Conservation (phyloP, 2,888 invertebrate genomes). For the Nesidiocoris tenuis region DNA sequence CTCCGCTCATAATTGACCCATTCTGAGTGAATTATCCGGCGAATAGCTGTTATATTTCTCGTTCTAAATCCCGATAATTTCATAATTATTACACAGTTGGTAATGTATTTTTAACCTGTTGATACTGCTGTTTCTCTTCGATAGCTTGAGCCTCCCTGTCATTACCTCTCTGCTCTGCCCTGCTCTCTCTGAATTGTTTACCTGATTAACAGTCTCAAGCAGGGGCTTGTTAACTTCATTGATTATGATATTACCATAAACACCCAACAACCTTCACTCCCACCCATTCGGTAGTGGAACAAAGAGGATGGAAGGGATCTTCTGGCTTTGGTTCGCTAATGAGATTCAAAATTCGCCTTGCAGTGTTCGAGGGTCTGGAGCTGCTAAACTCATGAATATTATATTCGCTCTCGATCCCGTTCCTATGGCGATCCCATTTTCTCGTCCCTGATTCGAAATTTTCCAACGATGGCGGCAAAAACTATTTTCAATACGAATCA, state of each 20-base stretch:
- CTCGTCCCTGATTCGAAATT: too few species aligned
- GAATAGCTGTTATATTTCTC: too few species aligned
- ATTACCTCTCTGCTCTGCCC: not conserved
- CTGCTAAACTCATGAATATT: not conserved
- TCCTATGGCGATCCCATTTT: too few species aligned
- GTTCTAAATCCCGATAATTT: too few species aligned
- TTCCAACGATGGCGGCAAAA: too few species aligned
- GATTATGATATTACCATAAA: not conserved
- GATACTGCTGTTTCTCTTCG: too few species aligned
- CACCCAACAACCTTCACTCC: not conserved
- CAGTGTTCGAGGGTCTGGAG: not conserved
- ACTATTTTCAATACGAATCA: too few species aligned
- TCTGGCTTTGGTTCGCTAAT: not conserved
- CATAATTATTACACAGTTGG: too few species aligned
- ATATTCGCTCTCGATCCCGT: not conserved
- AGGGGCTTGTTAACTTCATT: not conserved
- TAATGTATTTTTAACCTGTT: too few species aligned
- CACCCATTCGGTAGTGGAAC: not conserved
- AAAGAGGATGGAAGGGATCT: not conserved
- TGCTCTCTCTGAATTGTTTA: not conserved
- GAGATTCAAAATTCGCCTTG: not conserved
- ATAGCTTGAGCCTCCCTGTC: too few species aligned
- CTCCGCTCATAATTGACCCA: too few species aligned
- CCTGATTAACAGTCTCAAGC: not conserved
- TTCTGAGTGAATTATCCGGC: too few species aligned